These are phyloP conservation scores for Lophotriccus pileatus DNA, from an alignment of 2,797 vertebrate species.

Conservation along the genomic window DNA sequence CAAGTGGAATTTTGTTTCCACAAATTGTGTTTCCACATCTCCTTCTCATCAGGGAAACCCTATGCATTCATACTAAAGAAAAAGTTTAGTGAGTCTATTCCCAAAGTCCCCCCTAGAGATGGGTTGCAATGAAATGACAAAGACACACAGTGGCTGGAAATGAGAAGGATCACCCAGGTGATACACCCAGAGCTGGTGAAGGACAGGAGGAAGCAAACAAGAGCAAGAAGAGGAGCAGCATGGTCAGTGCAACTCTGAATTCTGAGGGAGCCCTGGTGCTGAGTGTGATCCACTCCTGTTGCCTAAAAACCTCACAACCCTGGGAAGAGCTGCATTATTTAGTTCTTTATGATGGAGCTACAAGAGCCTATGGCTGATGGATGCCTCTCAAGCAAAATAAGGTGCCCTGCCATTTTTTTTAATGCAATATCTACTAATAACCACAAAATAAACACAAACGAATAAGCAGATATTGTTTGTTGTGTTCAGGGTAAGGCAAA, in stretches of 20 bases:
- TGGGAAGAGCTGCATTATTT: not conserved
- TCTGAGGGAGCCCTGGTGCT: not conserved
- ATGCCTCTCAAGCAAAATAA: not conserved
- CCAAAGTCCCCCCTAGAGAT: not conserved
- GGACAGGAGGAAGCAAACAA: accelerated
- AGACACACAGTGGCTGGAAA: not conserved
- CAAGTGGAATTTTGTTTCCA: not conserved
- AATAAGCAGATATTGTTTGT: not conserved
- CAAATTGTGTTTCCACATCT: not conserved
- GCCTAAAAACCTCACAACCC: not conserved
- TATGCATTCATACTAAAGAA: accelerated
- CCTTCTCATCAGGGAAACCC: not conserved
- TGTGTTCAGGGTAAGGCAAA: not conserved
- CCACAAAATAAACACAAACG: not conserved
- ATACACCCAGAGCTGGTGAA: not conserved
- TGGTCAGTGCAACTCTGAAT: not conserved
- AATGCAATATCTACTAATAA: not conserved
- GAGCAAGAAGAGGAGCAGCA: not conserved
- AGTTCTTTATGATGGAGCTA: not conserved
- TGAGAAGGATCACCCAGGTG: not conserved
- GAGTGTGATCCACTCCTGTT: not conserved
- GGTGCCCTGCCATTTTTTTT: not conserved
- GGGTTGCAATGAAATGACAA: not conserved
- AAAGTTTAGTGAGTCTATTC: not conserved
- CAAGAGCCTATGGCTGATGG: not conserved